A percentile compares a stretch with the other conserved stretches of the same genome.
phyloP scores from a whole-genome alignment of 2,113 vertebrate species.

The Microtus montanus region DNA sequence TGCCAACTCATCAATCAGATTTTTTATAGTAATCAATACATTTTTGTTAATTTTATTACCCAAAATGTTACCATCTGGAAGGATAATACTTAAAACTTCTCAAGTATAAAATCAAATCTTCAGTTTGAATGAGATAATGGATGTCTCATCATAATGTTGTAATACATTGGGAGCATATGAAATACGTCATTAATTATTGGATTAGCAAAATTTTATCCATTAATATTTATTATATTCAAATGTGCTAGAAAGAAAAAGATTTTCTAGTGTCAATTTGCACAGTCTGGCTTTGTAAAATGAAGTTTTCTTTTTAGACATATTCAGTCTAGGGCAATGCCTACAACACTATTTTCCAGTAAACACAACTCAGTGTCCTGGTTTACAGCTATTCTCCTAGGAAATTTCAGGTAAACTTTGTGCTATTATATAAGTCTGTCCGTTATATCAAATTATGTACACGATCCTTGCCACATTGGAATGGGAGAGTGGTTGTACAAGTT shows the following conservation, averaged over 20 bases:
- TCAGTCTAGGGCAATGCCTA: neutral
- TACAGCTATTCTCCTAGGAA: neutral
- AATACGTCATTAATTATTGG: neutral
- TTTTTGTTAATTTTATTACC: neutral
- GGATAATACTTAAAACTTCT: neutral
- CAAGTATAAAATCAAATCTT: neutral
- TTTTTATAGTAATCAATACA: slow-evolving; percentile 2
- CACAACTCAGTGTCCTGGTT: neutral
- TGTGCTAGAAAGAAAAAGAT: neutral
- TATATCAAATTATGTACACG: no score
- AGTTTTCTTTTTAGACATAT: neutral
- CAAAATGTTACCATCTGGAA: neutral
- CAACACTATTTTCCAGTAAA: neutral
- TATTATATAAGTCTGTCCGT: no score
- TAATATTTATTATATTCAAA: neutral
- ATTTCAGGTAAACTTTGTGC: neutral
- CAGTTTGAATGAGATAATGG: neutral
- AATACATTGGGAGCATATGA: neutral
- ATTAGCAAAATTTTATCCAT: neutral
- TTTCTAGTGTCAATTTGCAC: neutral
- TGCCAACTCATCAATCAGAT: neutral
- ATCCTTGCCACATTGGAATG: no score
- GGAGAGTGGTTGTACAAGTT: no score
- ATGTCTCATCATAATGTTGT: neutral
- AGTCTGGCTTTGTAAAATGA: neutral